These are phyloP conservation scores for Cepaea nemoralis DNA, from an alignment of 1,140 invertebrate species.

Conservation along the genomic window DNA sequence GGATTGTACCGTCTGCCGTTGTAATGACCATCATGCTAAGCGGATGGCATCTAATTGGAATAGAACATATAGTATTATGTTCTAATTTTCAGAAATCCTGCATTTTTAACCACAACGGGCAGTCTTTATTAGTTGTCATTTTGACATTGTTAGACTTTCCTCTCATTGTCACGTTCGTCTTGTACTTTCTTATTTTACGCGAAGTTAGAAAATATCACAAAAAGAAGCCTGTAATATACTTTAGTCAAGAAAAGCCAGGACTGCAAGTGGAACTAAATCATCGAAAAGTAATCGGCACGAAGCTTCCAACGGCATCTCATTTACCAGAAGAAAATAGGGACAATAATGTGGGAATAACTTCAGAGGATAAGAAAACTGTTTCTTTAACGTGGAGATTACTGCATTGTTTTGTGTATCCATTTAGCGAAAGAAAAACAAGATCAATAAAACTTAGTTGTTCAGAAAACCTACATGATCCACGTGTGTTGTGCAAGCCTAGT, in stretches of 20 bases:
- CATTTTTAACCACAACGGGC: neutral
- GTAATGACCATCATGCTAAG: neutral
- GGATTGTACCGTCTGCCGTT: neutral
- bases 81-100: neutral
- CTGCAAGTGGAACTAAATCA: neutral
- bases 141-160: neutral
- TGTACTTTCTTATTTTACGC: neutral
- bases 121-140: neutral
- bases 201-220: conserved; percentile 18
- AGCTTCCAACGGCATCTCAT: neutral
- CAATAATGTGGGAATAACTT: neutral
- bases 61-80: neutral
- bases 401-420: neutral
- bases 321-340: neutral
- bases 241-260: neutral
- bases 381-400: too few relatives aligned
- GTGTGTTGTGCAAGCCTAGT: neutral
- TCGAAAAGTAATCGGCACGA: neutral
- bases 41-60: neutral
- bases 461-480: neutral
- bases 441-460: neutral
- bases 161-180: neutral
- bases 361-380: neutral
- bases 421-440: neutral
- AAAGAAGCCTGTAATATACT: neutral